A percentile compares a stretch with the other conserved stretches of the same genome.
Evolutionary conservation across 2,797 vertebrate species (phyloP).

Genomic region (Thaleichthys pacificus): DNA sequence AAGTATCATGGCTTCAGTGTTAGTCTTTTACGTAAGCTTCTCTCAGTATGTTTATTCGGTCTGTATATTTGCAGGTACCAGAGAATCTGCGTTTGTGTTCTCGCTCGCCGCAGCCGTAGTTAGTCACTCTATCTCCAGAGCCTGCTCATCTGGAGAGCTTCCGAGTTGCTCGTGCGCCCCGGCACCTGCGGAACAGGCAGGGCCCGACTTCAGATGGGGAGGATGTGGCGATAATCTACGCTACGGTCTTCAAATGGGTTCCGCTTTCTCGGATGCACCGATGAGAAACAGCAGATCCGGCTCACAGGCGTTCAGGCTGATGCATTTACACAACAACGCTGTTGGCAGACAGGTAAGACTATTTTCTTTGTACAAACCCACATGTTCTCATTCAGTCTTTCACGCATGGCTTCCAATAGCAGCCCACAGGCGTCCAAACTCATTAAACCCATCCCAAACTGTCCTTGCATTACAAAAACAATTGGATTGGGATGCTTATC

Average conservation of each 20-base stretch:
- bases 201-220: slow-evolving; percentile 72
- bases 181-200: slow-evolving; percentile 61
- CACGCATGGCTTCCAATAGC: neutral
- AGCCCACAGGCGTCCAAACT: neutral
- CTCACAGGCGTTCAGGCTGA: slow-evolving; percentile 52
- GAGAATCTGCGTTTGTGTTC: slow-evolving; percentile 75
- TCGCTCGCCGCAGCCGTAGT: slow-evolving; percentile 70
- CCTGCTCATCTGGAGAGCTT: slow-evolving; percentile 71
- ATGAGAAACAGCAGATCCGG: slow-evolving; percentile 56
- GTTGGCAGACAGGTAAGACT: slow-evolving; percentile 71
- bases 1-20: neutral
- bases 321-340: slow-evolving; percentile 75
- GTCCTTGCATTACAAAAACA: neutral
- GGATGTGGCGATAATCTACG: slow-evolving; percentile 77
- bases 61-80: slow-evolving; percentile 61
- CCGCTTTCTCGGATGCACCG: slow-evolving; percentile 73
- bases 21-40: neutral
- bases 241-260: slow-evolving; percentile 75
- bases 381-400: neutral
- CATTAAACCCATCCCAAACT: neutral
- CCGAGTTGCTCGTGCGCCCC: slow-evolving; percentile 74
- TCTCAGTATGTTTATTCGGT: neutral
- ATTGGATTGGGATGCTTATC: neutral
- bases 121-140: slow-evolving; percentile 66
- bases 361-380: too few species aligned